Conservation (phyloP, 2,888 invertebrate species). For the Lobophora halterata region DNA sequence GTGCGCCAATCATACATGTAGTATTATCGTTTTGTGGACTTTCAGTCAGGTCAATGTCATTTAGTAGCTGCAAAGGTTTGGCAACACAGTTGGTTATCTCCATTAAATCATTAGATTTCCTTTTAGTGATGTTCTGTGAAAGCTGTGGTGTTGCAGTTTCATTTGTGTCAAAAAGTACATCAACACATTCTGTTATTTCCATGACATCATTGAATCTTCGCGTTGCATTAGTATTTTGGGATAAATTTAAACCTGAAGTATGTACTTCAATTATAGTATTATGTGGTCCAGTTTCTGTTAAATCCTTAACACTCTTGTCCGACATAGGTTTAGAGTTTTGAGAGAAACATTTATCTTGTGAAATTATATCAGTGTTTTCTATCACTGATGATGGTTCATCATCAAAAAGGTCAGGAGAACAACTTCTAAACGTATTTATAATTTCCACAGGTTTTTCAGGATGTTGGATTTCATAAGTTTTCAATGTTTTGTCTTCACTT, state of each 20-base stretch:
- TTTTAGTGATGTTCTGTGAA: constrained; percentile 13
- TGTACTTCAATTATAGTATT: not conserved
- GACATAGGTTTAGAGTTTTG: constrained; percentile 18
- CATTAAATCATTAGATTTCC: constrained; percentile 20
- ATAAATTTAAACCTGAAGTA: constrained; percentile 23
- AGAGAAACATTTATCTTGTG: constrained; percentile 24
- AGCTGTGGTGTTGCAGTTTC: constrained; percentile 30
- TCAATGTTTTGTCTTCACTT: constrained; percentile 1
- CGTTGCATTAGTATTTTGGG: constrained; percentile 39
- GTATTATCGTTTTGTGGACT: constrained; percentile 28
- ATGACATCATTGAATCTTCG: constrained; percentile 56
- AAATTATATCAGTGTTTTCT: constrained; percentile 15
- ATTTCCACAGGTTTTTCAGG: constrained; percentile 14
- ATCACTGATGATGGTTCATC: constrained; percentile 53
- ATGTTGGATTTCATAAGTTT: constrained; percentile 6
- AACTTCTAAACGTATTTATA: constrained; percentile 44
- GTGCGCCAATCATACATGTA: constrained; percentile 1
- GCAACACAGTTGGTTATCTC: constrained; percentile 20
- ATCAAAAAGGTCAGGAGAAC: constrained; percentile 74
- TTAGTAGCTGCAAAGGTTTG: not conserved
- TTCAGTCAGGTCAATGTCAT: constrained; percentile 47
- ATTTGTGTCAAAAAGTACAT: not conserved
- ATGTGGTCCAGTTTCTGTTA: constrained; percentile 46
- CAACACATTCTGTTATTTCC: constrained; percentile 63
- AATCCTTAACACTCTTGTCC: constrained; percentile 42